Evolutionary conservation across 1,140 invertebrate species (phyloP), one percentile per base, ranked within the genome.

Genomic region (Chelonus insularis): DNA sequence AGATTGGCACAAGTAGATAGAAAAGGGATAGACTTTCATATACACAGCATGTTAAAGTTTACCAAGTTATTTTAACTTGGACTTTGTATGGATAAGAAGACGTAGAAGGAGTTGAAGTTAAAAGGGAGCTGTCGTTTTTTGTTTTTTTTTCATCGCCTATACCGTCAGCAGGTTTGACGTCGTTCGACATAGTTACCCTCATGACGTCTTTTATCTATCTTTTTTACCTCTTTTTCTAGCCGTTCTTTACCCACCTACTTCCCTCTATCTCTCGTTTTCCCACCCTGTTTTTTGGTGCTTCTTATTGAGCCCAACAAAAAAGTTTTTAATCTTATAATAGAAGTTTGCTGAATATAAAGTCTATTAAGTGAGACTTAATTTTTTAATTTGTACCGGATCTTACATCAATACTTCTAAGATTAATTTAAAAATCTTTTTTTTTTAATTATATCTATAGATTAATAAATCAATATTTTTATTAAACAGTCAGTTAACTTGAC

Each of bases 41-140:
- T 72, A 67, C 72, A 68, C 70, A 64, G 65, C 70, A 75, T 67
- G 72, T 74, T 73, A 72, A 73, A 76, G 71, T 76, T 76, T 71
- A 61, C 60, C 45, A 77, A 77, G 72, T 76, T 76, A 76, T 77
- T 77, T 75, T 72, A 72, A 75, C 70, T 77, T 75, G 71, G 52
- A 41, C 54, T 45, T 52, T 34, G 32, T 14, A 32, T 9, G 34
- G 37, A 58, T 20, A 34, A 21, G 9, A 23, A 58, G 14, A 7
- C n/a, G 20, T 9, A 47, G 23, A 7, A 16, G 23, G 47, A 12
- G 20, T 12, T 34, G 41, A 18, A 34, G 12, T 7, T 29, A 29
- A 18, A 7, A 21, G 9, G n/a, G 18, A 32, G 25, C 32, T 32
- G 25, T 14, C 8, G 36, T 39, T 54, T 50, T 36, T 45, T 32